Evolutionary conservation across 2,113 vertebrate genomes (phyloP).

Genomic region (Corythornis cristatus): DNA sequence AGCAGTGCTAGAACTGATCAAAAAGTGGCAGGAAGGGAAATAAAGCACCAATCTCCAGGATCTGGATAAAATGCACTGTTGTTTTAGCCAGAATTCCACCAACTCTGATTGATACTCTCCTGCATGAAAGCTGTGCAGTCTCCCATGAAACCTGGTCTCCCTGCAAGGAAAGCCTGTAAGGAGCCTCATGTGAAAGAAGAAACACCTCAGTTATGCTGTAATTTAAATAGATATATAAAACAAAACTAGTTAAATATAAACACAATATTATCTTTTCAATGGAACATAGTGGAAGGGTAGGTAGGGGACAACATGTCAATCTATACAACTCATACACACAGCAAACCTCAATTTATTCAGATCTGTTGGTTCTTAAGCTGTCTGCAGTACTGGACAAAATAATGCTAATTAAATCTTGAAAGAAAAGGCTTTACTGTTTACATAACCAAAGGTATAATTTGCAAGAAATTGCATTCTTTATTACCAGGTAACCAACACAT

Average conservation of each 20-base stretch:
- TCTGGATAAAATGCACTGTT: background rate
- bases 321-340: background rate
- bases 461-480: background rate
- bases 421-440: background rate
- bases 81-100: background rate
- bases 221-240: background rate
- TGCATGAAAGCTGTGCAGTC: background rate
- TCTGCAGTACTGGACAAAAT: background rate
- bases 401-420: background rate
- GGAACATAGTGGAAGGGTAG: background rate
- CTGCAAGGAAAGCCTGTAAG: background rate
- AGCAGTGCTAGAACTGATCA: background rate
- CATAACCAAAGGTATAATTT: constrained; percentile 2
- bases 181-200: background rate
- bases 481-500: background rate
- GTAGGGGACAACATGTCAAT: background rate
- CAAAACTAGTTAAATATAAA: background rate
- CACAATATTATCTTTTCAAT: constrained; percentile 8
- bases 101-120: background rate
- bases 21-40: background rate
- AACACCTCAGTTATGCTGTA: background rate
- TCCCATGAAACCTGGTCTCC: background rate
- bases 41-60: background rate
- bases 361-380: background rate
- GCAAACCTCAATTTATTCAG: background rate